A percentile compares a stretch with the other conserved stretches of the same genome.
These are phyloP conservation scores for Plagodis pulveraria DNA, from an alignment of 2,888 invertebrate species.

Conservation along the genomic window DNA sequence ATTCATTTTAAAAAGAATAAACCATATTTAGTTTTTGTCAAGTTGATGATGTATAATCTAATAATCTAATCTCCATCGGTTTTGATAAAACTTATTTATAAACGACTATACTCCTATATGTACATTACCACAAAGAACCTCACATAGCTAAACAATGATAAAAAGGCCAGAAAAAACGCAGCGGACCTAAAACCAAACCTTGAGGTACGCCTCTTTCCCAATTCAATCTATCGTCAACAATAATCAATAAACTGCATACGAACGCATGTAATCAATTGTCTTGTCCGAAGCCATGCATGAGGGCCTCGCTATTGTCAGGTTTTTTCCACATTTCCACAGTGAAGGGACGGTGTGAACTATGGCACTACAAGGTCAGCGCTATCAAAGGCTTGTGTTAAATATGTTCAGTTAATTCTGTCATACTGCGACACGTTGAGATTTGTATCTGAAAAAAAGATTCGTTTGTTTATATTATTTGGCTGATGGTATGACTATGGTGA, in stretches of 20 bases:
- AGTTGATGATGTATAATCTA: too few relatives aligned
- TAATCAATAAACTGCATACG: constrained; percentile 79
- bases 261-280: constrained; percentile 79
- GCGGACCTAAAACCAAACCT: constrained; percentile 55
- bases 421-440: constrained; percentile 14
- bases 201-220: constrained; percentile 68
- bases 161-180: constrained; percentile 43
- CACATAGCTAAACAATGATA: constrained; percentile 29
- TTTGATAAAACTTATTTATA: too few relatives aligned
- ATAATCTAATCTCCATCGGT: too few relatives aligned
- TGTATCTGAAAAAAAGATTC: not conserved
- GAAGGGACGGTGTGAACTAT: constrained; percentile 83
- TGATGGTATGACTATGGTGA: too few relatives aligned
- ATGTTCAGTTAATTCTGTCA: constrained; percentile 33
- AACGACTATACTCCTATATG: too few relatives aligned
- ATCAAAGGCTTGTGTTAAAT: constrained; percentile 72
- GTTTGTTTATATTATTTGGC: not conserved
- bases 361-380: constrained; percentile 73
- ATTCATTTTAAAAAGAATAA: too few relatives aligned
- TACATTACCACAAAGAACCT: constrained; percentile 1
- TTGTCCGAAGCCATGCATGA: constrained; percentile 70
- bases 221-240: constrained; percentile 71
- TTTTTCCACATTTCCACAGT: constrained; percentile 81
- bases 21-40: too few relatives aligned
- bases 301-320: constrained; percentile 75